These are phyloP conservation scores for Onthophagus sagittarius DNA, from an alignment of 2,888 invertebrate species.

Conservation along the genomic window DNA sequence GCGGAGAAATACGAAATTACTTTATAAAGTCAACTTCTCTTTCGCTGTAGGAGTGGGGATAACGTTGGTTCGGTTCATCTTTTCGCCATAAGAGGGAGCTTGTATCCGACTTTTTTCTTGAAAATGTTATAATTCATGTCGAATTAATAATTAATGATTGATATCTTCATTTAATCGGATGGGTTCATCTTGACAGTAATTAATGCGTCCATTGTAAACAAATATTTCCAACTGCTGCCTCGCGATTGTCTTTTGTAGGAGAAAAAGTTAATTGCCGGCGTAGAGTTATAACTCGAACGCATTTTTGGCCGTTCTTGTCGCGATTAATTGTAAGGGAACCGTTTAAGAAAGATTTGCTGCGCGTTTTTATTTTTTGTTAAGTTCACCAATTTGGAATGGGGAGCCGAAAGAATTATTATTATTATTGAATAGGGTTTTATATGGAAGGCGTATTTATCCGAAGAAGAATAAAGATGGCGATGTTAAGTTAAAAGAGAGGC, in stretches of 20 bases:
- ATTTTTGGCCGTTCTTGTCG: background rate
- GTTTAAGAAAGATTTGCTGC: background rate
- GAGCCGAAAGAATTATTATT: background rate
- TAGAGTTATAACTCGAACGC: background rate
- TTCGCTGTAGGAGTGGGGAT: background rate
- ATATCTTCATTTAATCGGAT: conserved; percentile 12
- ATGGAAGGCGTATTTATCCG: background rate
- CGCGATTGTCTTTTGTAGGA: background rate
- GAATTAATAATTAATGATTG: conserved; percentile 12
- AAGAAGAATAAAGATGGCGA: conserved; percentile 5
- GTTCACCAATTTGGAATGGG: background rate
- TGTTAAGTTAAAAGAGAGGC: background rate
- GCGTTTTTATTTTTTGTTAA: background rate
- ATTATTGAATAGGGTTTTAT: background rate
- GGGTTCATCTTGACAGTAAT: conserved; percentile 6
- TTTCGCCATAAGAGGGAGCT: background rate
- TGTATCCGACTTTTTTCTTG: background rate
- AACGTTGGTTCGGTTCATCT: background rate
- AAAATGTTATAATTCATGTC: conserved; percentile 3
- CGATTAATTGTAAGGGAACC: background rate
- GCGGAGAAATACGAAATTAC: background rate
- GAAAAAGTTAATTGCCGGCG: background rate
- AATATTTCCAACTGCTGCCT: background rate
- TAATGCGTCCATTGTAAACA: conserved; percentile 9
- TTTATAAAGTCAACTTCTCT: background rate